These are phyloP conservation scores for Marisa cornuarietis DNA, from an alignment of 1,140 invertebrate species.

Conservation along the genomic window DNA sequence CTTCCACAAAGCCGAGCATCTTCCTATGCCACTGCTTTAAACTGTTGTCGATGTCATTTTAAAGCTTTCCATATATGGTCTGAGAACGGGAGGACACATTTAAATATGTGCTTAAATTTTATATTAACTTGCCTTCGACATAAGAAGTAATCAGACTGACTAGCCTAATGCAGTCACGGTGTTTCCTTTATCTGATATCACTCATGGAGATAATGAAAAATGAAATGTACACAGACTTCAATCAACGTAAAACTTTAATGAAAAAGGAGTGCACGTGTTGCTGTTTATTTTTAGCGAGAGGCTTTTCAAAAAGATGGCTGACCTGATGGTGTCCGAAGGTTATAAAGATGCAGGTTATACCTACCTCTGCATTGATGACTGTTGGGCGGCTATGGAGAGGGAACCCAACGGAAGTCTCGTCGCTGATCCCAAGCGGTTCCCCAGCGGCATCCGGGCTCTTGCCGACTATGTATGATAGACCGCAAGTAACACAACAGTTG, in stretches of 20 bases:
- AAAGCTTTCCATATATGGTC: no score
- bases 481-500: no score
- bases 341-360: constrained; percentile 90
- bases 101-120: no score
- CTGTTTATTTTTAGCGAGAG: constrained; percentile 77
- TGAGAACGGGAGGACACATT: no score
- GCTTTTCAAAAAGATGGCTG: constrained; percentile 91
- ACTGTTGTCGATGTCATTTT: no score
- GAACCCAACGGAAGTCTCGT: constrained; percentile 79
- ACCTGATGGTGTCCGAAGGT: constrained; percentile 87
- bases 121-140: no score
- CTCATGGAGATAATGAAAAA: not conserved
- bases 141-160: no score
- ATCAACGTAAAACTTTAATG: not conserved
- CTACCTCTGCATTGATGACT: constrained; percentile 95
- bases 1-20: no score
- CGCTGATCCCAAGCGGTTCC: constrained; percentile 84
- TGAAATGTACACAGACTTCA: not conserved
- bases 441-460: constrained; percentile 88
- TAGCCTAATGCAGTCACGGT: no score
- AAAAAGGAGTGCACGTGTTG: not conserved
- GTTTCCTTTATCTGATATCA: not conserved
- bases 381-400: constrained; percentile 88
- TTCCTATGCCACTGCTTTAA: no score
- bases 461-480: constrained; percentile 84